Evolutionary conservation across 2,797 vertebrate species (phyloP).

Genomic region (Leptodactylus fallax): DNA sequence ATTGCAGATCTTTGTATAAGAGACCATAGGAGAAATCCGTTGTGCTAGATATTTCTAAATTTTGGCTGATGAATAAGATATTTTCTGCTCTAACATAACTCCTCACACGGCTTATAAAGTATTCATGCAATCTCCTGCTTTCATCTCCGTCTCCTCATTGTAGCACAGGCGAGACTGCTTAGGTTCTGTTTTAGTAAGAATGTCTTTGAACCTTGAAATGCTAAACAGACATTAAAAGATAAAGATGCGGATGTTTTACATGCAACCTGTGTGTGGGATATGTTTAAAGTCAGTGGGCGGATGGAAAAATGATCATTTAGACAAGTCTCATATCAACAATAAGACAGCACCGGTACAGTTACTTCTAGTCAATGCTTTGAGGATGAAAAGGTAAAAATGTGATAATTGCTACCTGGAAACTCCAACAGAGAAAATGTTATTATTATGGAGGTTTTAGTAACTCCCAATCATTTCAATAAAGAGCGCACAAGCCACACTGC

Average conservation of each 20-base stretch:
- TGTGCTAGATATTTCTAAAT: conserved; percentile 24
- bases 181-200: conserved; percentile 49
- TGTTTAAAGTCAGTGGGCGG: conserved; percentile 28
- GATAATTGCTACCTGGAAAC: neutral
- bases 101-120: conserved; percentile 51
- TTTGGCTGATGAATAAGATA: conserved; percentile 42
- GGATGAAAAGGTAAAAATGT: neutral
- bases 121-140: conserved; percentile 50
- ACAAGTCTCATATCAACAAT: conserved; percentile 21
- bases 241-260: conserved; percentile 52
- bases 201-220: conserved; percentile 59
- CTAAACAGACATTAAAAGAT: conserved; percentile 54
- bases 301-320: conserved; percentile 35
- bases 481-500: neutral
- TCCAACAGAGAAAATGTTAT: neutral
- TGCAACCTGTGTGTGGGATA: conserved; percentile 44
- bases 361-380: neutral
- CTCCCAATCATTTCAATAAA: neutral
- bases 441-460: too few relatives aligned
- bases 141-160: conserved; percentile 48
- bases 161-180: conserved; percentile 37
- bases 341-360: neutral
- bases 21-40: neutral
- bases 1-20: neutral
- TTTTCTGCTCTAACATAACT: conserved; percentile 48